Base-by-base conservation (phyloP, 2,888 invertebrate species). In the Chamaedrilus cognettii region DNA sequence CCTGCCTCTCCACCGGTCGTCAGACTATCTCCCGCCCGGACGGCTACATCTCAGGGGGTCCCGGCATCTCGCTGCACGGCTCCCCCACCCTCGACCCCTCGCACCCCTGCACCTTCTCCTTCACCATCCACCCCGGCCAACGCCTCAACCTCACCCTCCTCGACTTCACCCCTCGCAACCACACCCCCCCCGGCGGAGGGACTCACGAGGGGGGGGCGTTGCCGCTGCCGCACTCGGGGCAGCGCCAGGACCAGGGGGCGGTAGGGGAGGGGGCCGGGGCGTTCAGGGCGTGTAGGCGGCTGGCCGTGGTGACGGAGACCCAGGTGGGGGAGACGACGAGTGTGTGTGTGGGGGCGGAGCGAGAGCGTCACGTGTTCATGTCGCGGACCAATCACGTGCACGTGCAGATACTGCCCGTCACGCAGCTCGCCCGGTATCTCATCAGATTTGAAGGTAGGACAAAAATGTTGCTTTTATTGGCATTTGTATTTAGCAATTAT, bases 81-180 rank as follows among this genome's bases (percentile, higher is more conserved):
- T 19, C 23, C 11, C 15, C 15, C 26, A 26, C 7, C 5, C 7
- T 7, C 11, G 55, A 52, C 55, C 26, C 28, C 11, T 15, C 19
- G 15, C 55, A 52, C 15, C 31, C 32, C 62, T 62, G 62, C 33
- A 31, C 31, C 51, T 30, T 62, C 50, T 34, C 62, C 7, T 62
- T 62, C 51, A 7, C 31, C 51, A 19, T 62, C n/a, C 3, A 62
- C n/a, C 33, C 5, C 26, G 64, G 64, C 11, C 64, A 64, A 35
- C 33, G 57, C 19, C 64, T 64, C 26, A 64, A 64, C 35, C 64
- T 64, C 64, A 64, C 64, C 57, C 57, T 64, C 26, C 26, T 56
- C 26, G 64, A 64, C 57, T 64, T 64, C 64, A 33, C 56, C 2
- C 33, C 34, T 28, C n/a, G 23, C 34, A 2, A 30, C 19, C n/a